A percentile compares a stretch with the other conserved stretches of the same genome.
Conservation (phyloP, 2,113 vertebrate species). For the Orthonyx spaldingii region DNA sequence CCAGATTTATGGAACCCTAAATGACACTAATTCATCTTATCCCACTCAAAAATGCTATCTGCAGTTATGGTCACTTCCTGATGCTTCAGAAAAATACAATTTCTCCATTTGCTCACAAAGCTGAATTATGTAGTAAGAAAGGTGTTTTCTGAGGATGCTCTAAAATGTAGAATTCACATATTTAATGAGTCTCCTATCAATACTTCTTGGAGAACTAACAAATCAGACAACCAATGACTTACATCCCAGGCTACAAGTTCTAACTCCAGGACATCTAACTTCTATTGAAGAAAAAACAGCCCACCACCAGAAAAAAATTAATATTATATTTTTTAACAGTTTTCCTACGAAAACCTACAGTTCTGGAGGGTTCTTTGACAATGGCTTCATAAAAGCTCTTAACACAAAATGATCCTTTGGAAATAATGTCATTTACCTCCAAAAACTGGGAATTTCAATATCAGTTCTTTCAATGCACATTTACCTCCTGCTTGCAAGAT, state of each 20-base stretch:
- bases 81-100: neutral
- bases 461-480: neutral
- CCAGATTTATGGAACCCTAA: neutral
- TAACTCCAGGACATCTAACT: neutral
- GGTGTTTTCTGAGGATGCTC: neutral
- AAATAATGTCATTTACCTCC: neutral
- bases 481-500: neutral
- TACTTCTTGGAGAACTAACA: neutral
- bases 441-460: neutral
- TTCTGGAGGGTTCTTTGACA: neutral
- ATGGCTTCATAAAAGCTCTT: neutral
- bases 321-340: neutral
- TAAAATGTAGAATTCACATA: neutral
- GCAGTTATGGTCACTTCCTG: neutral
- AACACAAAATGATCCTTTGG: neutral
- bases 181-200: neutral
- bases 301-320: neutral
- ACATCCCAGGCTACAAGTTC: neutral
- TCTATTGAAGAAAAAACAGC: neutral
- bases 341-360: neutral
- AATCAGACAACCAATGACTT: neutral
- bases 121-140: neutral
- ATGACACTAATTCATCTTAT: neutral
- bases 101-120: neutral
- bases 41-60: neutral